phyloP scores from a whole-genome alignment of 2,113 vertebrate genomes.

The Apeltes quadracus region DNA sequence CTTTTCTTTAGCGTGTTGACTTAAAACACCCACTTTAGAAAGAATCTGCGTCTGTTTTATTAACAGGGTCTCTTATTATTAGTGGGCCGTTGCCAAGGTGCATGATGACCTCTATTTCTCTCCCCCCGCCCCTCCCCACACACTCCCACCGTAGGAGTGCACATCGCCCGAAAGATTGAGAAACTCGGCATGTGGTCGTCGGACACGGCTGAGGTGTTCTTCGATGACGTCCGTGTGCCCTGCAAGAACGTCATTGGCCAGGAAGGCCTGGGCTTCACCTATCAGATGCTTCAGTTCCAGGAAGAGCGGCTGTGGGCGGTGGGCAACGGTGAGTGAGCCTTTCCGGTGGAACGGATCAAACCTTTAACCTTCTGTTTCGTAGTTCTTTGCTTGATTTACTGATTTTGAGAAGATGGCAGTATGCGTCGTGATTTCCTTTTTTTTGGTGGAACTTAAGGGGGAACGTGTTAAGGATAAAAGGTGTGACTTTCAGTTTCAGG shows the following conservation, averaged over 20 bases:
- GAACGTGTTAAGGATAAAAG: neutral
- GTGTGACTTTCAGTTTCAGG: neutral
- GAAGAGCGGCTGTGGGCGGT: slow-evolving; percentile 85
- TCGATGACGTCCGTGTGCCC: slow-evolving; percentile 85
- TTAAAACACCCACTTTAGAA: neutral
- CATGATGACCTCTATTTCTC: neutral
- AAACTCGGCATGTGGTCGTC: slow-evolving; percentile 89
- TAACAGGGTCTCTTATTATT: neutral
- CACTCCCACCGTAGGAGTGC: slow-evolving; percentile 75
- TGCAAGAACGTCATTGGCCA: slow-evolving; percentile 84
- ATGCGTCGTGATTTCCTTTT: slow-evolving; percentile 16
- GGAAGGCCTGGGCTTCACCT: slow-evolving; percentile 88
- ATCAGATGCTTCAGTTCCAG: slow-evolving; percentile 91
- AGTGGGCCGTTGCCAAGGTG: neutral
- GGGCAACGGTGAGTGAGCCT: slow-evolving; percentile 82
- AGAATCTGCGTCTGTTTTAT: neutral
- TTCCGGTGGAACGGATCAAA: slow-evolving; percentile 18
- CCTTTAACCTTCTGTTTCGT: slow-evolving; percentile 1
- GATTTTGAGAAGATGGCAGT: neutral
- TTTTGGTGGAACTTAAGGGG: neutral
- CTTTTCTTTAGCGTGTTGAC: neutral
- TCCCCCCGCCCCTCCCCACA: slow-evolving; percentile 10
- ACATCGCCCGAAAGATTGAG: slow-evolving; percentile 84
- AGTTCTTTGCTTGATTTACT: slow-evolving; percentile 25
- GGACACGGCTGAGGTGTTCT: slow-evolving; percentile 86